Evolutionary conservation across 2,888 invertebrate genomes (phyloP), one percentile per base, ranked within the genome.

Genomic region (Epirrhoe alternata): DNA sequence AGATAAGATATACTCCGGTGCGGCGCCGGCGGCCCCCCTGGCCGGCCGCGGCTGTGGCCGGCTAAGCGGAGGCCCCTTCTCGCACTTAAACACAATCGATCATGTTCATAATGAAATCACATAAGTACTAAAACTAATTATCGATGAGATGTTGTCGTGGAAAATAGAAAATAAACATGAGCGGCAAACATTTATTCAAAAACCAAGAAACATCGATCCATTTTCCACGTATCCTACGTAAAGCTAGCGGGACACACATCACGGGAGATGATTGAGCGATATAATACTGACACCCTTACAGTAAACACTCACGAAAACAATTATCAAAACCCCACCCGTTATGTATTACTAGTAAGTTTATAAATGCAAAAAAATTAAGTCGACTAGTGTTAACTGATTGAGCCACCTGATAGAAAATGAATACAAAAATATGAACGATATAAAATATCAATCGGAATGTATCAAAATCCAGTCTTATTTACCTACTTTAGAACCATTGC

Each of bases 121-220:
- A 64, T 61, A 24, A 24, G 24, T 24, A 56, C 67, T 68, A 64
- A 50, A 53, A 57, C 64, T 57, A 62, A 53, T 61, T 16, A 6
- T 56, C 53, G 63, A 61, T 61, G 60, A 60, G 60, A 63, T 42
- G 51, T 45, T 61, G 66, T 60, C 86, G 87, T 90, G 88, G 91
- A 86, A 89, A 90, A 90, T 83, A 88, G 81, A 90, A 88, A 86
- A 86, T 80, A 85, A 84, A 82, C 81, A 79, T 84, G 73, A 80
- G 79, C 79, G 77, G 74, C 79, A 78, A 77, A 81, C 79, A 77
- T 80, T 82, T 84, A 87, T 87, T 87, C 85, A 86, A 75, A 75
- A 78, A 79, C 70, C 77, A 75, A 74, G 72, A 75, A 73, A 77
- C 75, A 84, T 76, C 76, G 77, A 82, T 86, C 82, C 84, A 86